Percentiles rank a stretch among this genome's conserved stretches.
Conservation (phyloP, 2,888 invertebrate species). For the Lepidochrysops patricia region DNA sequence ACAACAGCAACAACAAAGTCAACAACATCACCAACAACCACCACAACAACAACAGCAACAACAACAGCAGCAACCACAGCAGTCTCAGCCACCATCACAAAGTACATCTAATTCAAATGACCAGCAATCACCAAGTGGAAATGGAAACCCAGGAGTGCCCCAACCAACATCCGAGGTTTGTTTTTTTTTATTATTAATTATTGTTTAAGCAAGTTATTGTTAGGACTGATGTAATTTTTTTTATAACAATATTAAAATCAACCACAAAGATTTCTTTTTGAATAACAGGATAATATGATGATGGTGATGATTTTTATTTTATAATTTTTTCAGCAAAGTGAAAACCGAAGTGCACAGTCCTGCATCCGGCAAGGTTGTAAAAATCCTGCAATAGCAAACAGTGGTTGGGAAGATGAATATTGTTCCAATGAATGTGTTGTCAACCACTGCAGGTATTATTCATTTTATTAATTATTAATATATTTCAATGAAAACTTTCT, state of each 20-base stretch:
- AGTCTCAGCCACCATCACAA: conserved; percentile 41
- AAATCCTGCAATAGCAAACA: conserved; percentile 91
- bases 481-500: too few species aligned
- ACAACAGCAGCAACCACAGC: conserved; percentile 51
- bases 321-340: conserved; percentile 50
- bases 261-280: too few species aligned
- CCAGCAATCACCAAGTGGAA: conserved; percentile 62
- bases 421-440: conserved; percentile 98
- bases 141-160: conserved; percentile 55
- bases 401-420: conserved; percentile 97
- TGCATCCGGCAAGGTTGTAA: conserved; percentile 93
- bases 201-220: too few species aligned
- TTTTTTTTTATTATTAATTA: conserved; percentile 20
- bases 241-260: too few species aligned
- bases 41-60: conserved; percentile 43
- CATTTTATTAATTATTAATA: not conserved
- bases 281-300: too few species aligned
- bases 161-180: conserved; percentile 60
- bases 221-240: too few species aligned
- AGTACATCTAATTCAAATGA: conserved; percentile 53
- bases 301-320: not conserved
- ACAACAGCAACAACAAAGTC: conserved; percentile 38
- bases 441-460: conserved; percentile 87
- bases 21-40: conserved; percentile 44
- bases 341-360: conserved; percentile 65